A percentile compares a stretch with the other conserved stretches of the same genome.
phyloP scores from a whole-genome alignment of 1,140 invertebrate species.

The Drosophila mauritiana region DNA sequence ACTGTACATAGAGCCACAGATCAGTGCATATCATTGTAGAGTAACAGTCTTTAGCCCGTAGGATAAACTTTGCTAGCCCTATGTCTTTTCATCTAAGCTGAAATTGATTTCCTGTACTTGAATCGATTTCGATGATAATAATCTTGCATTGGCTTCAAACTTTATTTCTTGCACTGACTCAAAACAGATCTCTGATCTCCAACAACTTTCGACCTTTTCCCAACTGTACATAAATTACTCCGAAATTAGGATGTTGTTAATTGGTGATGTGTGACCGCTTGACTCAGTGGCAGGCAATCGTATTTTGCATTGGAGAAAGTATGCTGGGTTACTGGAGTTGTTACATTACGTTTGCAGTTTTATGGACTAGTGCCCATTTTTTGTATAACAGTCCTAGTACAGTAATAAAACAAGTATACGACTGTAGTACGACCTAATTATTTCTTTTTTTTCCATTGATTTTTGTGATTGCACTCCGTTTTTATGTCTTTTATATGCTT shows the following conservation, averaged over 20 bases:
- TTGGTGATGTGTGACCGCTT: slow-evolving; percentile 15
- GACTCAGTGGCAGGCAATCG: slow-evolving; percentile 8
- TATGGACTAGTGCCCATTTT: not conserved
- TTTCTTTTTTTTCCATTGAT: not conserved
- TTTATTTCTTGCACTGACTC: slow-evolving; percentile 32
- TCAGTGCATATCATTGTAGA: slow-evolving; percentile 49
- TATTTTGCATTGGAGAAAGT: slow-evolving; percentile 6
- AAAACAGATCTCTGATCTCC: slow-evolving; percentile 6
- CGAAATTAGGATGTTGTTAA: slow-evolving; percentile 32
- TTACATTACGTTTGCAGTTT: slow-evolving; percentile 3
- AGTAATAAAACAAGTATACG: not conserved
- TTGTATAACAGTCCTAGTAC: not conserved
- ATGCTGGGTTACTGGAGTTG: slow-evolving; percentile 23
- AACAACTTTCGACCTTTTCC: slow-evolving; percentile 2
- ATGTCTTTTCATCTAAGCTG: slow-evolving; percentile 24
- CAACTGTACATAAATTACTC: slow-evolving; percentile 28
- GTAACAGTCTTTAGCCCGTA: slow-evolving; percentile 32
- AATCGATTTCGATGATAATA: slow-evolving; percentile 16
- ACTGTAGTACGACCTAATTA: not conserved
- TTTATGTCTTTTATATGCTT: slow-evolving; percentile 2
- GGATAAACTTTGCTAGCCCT: slow-evolving; percentile 12
- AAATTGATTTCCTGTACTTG: not conserved
- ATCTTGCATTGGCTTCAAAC: slow-evolving; percentile 29
- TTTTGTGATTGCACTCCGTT: not conserved
- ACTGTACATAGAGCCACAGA: slow-evolving; percentile 41